Evolutionary conservation across 2,113 vertebrate species (phyloP), one percentile per base, ranked within the genome.

Genomic region (Bostrychus sinensis): DNA sequence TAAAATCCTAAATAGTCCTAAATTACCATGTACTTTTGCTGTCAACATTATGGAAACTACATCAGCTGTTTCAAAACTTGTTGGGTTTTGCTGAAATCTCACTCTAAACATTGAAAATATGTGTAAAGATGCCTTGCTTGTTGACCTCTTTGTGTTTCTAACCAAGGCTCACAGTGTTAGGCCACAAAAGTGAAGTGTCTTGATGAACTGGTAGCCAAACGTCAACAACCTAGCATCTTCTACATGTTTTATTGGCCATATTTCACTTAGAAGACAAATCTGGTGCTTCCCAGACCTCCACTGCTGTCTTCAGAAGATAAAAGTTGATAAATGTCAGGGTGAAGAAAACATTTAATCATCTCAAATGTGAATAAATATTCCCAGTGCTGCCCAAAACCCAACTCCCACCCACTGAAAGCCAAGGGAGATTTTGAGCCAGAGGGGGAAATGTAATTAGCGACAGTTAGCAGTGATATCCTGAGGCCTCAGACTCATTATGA

Each of bases 401-500:
- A 62, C 80, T 81, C 79, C 78, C 71, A 82, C 79, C 4, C 32
- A 51, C 51, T 59, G 25, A 70, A 64, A 73, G 55, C 57, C 53
- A n/a, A 61, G 65, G 59, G 66, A 66, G 45, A 70, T 81, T 78
- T 83, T 84, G 62, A 82, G 70, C 79, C 55, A 62, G 70, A 71
- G 75, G 69, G 84, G 78, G 79, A 80, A 88, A 86, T 87, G 64
- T 32, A 79, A 85, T 88, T 88, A 85, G 70, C 72, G 72, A 69
- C 74, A 66, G 77, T 85, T 79, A 80, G 81, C 56, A 55, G 61
- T 75, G 62, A 77, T 79, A 61, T 67, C 74, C 78, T 81, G 69
- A 78, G 78, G 62, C 41, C 63, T 28, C 68, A 17, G 28, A 45
- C 59, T 75, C 14, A 55, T 60, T 46, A 70, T 62, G 14, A 25